Evolutionary conservation across 2,113 vertebrate genomes (phyloP).

Genomic region (Mormyrus lacerda): DNA sequence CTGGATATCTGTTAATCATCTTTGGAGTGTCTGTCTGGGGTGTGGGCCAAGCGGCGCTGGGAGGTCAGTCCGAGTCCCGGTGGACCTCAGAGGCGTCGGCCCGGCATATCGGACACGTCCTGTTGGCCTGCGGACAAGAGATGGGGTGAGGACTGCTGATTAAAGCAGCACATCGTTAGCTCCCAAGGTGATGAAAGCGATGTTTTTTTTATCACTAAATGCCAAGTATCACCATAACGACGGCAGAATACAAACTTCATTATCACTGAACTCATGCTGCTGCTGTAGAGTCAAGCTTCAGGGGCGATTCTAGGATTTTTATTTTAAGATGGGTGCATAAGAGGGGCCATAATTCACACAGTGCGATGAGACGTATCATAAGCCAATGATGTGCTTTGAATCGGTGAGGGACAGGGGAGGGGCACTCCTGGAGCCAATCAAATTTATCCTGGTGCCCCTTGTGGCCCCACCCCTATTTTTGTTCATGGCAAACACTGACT

Average conservation of each 20-base stretch:
- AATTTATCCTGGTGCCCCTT: not conserved
- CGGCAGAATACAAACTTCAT: not conserved
- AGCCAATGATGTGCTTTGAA: not conserved
- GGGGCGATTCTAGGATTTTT: not conserved
- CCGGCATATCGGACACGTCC: conserved; percentile 95
- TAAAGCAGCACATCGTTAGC: not conserved
- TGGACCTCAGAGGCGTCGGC: conserved; percentile 95
- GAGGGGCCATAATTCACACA: not conserved
- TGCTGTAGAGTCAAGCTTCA: not conserved
- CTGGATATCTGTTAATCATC: conserved; percentile 12
- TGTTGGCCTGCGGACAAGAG: conserved; percentile 65
- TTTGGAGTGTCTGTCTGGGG: conserved; percentile 9
- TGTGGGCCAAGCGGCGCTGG: conserved; percentile 39
- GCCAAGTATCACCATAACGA: not conserved
- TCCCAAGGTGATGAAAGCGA: not conserved
- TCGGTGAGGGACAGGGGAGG: not conserved
- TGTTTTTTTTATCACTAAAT: not conserved
- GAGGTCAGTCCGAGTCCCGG: conserved; percentile 89
- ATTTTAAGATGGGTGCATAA: not conserved
- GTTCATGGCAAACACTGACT: not conserved
- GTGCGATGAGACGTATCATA: not conserved
- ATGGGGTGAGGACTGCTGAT: not conserved
- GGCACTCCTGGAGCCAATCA: not conserved
- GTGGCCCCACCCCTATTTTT: not conserved
- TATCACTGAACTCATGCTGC: not conserved